Percentiles rank a stretch among this genome's conserved stretches.
Conservation (phyloP, 2,113 vertebrate genomes). For the Myxocyprinus asiaticus region DNA sequence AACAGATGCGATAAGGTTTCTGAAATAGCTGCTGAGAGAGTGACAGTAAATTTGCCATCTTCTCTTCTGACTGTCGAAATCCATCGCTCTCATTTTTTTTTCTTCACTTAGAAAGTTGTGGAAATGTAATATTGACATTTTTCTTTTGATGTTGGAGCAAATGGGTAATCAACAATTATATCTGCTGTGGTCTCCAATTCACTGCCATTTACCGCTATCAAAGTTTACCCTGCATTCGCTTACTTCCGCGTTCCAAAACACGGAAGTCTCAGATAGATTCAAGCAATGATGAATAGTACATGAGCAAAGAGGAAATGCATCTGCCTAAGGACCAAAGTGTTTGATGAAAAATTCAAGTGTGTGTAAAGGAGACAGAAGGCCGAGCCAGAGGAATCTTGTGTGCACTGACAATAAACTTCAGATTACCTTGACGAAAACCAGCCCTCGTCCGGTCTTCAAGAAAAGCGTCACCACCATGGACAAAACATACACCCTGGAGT, state of each 20-base stretch:
- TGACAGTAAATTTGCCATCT: no score
- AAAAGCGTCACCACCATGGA: slow-evolving; percentile 75
- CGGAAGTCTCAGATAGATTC: slow-evolving; percentile 22
- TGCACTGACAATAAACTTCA: neutral
- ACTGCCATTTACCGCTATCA: no score
- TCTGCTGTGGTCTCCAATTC: no score
- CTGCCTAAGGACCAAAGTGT: neutral
- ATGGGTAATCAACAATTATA: no score
- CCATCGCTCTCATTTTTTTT: no score
- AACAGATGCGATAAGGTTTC: no score
- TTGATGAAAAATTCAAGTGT: slow-evolving; percentile 32
- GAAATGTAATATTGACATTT: no score
- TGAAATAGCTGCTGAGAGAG: no score
- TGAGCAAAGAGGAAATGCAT: slow-evolving; percentile 15
- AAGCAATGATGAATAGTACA: slow-evolving; percentile 22
- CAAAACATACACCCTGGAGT: slow-evolving; percentile 73
- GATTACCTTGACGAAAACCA: slow-evolving; percentile 81
- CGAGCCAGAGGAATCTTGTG: neutral
- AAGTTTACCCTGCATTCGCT: no score
- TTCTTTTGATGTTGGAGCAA: no score
- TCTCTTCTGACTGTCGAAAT: no score
- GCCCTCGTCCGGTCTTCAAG: slow-evolving; percentile 75
- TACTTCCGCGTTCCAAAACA: neutral
- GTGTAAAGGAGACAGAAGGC: slow-evolving; percentile 8
- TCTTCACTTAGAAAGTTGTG: no score